Evolutionary conservation across 2,113 vertebrate genomes (phyloP).

Genomic region (Panthera uncia): DNA sequence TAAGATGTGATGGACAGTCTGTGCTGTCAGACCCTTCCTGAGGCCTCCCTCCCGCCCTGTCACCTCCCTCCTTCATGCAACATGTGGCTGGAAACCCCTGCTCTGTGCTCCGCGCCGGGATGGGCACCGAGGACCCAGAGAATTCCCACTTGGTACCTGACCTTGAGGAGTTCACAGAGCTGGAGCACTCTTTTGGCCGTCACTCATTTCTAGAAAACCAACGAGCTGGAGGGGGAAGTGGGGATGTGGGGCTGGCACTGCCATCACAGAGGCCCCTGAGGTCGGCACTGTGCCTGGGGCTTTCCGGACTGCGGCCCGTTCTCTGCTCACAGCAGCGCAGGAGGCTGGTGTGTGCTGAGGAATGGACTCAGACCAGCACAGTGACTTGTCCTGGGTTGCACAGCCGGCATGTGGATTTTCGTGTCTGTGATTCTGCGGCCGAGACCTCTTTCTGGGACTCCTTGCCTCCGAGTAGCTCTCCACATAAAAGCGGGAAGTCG

Average conservation of each 20-base stretch:
- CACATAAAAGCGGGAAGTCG: not conserved
- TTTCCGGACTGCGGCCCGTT: fast-evolving
- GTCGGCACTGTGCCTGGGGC: not conserved
- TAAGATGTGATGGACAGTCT: not conserved
- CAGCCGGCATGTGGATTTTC: not conserved
- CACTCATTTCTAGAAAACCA: fast-evolving
- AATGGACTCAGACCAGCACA: not conserved
- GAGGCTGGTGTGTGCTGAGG: not conserved
- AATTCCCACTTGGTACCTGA: fast-evolving
- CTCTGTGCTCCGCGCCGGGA: not conserved
- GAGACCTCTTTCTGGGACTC: not conserved
- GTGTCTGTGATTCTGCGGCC: not conserved
- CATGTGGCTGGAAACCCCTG: not conserved
- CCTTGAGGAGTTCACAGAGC: not conserved
- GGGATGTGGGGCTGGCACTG: not conserved
- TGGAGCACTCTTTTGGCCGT: not conserved
- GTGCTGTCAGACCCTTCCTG: not conserved
- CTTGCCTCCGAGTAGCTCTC: not conserved
- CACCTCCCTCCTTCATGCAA: not conserved
- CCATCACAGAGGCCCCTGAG: fast-evolving
- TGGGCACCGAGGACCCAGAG: not conserved
- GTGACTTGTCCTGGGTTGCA: not conserved
- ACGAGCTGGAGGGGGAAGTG: not conserved
- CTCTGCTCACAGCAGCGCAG: not conserved
- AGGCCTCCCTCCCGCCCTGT: no score